These are phyloP conservation scores for Drosophila jambulina DNA, from an alignment of 1,140 invertebrate genomes.

Conservation along the genomic window DNA sequence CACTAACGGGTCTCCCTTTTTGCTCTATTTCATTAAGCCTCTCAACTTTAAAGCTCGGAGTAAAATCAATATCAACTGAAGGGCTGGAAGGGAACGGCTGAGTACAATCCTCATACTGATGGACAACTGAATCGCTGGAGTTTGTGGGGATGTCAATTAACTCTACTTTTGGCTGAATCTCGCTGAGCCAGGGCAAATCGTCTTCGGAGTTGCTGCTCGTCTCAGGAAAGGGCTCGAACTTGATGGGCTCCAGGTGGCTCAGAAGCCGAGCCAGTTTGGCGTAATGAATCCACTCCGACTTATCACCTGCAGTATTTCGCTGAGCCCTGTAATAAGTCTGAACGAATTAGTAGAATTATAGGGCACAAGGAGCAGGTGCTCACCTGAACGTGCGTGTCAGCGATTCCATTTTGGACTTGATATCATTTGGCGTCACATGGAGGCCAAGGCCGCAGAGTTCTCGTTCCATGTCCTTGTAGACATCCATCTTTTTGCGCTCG, in stretches of 20 bases:
- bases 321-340: conserved; percentile 5
- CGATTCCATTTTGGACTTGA: conserved; percentile 36
- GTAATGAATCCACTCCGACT: conserved; percentile 49
- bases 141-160: not conserved
- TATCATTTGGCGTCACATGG: conserved; percentile 4
- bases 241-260: not conserved
- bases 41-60: not conserved
- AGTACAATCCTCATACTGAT: conserved; percentile 9
- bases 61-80: conserved; percentile 2
- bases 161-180: conserved; percentile 5
- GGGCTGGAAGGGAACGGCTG: conserved; percentile 1
- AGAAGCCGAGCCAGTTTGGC: conserved; percentile 17
- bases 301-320: not conserved
- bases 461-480: conserved; percentile 33
- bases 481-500: conserved; percentile 18
- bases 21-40: not conserved
- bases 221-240: conserved; percentile 3
- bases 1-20: not conserved
- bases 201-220: conserved; percentile 13
- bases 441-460: conserved; percentile 10
- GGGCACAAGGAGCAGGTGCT: not conserved
- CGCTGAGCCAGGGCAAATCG: conserved; percentile 9
- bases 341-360: not conserved
- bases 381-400: conserved; percentile 45
- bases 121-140: conserved; percentile 17